Evolutionary conservation across 2,113 vertebrate species (phyloP).

Genomic region (Pollachius pollachius): DNA sequence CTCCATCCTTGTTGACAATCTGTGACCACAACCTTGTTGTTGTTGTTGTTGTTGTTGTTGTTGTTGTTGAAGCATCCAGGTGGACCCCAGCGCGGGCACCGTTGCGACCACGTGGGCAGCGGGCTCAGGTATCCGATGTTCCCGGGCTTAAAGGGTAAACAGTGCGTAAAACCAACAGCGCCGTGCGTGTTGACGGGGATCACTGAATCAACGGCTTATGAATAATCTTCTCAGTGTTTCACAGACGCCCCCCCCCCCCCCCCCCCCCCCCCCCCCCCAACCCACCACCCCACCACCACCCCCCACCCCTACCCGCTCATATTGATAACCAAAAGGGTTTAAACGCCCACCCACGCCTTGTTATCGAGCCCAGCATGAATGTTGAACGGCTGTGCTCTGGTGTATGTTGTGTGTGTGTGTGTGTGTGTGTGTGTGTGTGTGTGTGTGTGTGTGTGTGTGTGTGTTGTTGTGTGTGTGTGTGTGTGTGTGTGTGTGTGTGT

Average conservation of each 20-base stretch:
- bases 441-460: too few species aligned
- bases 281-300: too few species aligned
- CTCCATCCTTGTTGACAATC: too few species aligned
- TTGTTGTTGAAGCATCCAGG: constrained; percentile 53
- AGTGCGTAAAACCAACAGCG: constrained; percentile 50
- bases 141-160: constrained; percentile 67
- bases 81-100: constrained; percentile 46
- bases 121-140: constrained; percentile 73
- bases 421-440: background rate
- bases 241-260: too few species aligned
- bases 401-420: background rate
- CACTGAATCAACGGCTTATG: constrained; percentile 62
- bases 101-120: too few species aligned
- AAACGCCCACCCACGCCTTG: too few species aligned
- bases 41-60: constrained; percentile 52
- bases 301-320: too few species aligned
- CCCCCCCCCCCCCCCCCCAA: too few species aligned
- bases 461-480: background rate
- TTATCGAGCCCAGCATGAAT: too few species aligned
- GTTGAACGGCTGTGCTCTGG: too few species aligned
- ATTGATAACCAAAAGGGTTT: too few species aligned
- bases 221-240: constrained; percentile 55
- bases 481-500: constrained; percentile 4
- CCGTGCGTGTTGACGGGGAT: constrained; percentile 40
- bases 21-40: constrained; percentile 21